Evolutionary conservation across 2,888 invertebrate species (phyloP).

Genomic region (Nomada fabriciana): DNA sequence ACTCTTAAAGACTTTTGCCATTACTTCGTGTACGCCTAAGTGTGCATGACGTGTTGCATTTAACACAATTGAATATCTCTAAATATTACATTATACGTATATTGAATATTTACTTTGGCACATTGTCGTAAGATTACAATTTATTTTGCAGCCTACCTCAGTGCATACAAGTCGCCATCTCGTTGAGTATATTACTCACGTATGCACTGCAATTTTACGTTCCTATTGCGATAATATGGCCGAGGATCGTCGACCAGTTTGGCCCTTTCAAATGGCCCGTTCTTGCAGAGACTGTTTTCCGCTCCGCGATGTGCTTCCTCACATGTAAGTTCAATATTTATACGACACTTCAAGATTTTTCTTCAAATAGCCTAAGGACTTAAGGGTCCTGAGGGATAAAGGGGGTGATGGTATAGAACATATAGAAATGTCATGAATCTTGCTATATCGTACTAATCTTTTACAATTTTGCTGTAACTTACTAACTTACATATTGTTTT

Average conservation of each 20-base stretch:
- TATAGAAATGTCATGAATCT: no score
- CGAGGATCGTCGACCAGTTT: conserved; percentile 86
- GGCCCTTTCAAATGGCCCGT: conserved; percentile 87
- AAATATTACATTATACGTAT: background rate
- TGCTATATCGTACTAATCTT: no score
- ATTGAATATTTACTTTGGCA: no score
- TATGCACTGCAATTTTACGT: conserved; percentile 98
- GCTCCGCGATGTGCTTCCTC: conserved; percentile 90
- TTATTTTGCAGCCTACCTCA: conserved; percentile 89
- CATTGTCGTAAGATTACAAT: background rate
- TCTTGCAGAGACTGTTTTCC: conserved; percentile 89
- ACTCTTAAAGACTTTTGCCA: background rate
- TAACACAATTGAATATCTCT: conserved; percentile 6
- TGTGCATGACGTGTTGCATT: conserved; percentile 22
- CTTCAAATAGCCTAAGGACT: background rate
- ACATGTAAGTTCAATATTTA: conserved; percentile 90
- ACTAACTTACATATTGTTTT: no score
- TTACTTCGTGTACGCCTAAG: conserved; percentile 22
- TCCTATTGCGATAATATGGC: conserved; percentile 95
- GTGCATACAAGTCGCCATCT: conserved; percentile 93
- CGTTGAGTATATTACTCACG: conserved; percentile 93
- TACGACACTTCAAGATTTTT: background rate
- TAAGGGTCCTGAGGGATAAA: background rate
- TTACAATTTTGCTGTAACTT: no score
- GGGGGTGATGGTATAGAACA: no score